phyloP scores from a whole-genome alignment of 2,797 vertebrate species.

The Crocodylus rhombifer region DNA sequence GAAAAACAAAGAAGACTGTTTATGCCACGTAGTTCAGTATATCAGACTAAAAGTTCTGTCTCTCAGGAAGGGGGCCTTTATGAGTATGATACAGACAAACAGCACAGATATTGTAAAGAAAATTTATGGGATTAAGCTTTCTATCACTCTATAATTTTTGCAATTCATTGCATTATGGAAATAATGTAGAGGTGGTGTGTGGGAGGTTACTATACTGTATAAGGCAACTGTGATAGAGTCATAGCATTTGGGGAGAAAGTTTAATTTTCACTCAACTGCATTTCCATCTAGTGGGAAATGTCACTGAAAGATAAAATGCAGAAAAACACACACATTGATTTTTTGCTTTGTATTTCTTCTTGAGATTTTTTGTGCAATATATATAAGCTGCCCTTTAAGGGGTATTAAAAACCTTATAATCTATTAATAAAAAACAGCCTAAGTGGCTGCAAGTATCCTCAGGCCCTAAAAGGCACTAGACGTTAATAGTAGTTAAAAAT shows the following conservation, averaged over 20 bases:
- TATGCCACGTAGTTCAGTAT: constrained; percentile 28
- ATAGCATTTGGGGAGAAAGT: not conserved
- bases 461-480: not conserved
- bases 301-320: not conserved
- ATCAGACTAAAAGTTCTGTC: not conserved
- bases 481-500: not conserved
- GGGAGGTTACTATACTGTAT: not conserved
- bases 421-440: constrained; percentile 39
- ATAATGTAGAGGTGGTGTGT: not conserved
- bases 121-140: constrained; percentile 6
- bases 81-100: constrained; percentile 37
- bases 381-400: constrained; percentile 37
- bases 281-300: not conserved
- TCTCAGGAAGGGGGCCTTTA: constrained; percentile 10
- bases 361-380: not conserved
- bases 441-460: not conserved
- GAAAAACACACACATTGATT: constrained; percentile 36
- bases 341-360: constrained; percentile 29
- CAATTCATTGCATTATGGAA: not conserved
- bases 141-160: constrained; percentile 21
- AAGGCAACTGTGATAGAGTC: fast-evolving
- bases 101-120: not conserved
- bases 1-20: constrained; percentile 40
- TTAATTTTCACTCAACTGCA: constrained; percentile 40
- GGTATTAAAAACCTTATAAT: constrained; percentile 7